These are phyloP conservation scores for Hirtodrosophila confusa DNA, from an alignment of 2,888 invertebrate species.

Conservation along the genomic window DNA sequence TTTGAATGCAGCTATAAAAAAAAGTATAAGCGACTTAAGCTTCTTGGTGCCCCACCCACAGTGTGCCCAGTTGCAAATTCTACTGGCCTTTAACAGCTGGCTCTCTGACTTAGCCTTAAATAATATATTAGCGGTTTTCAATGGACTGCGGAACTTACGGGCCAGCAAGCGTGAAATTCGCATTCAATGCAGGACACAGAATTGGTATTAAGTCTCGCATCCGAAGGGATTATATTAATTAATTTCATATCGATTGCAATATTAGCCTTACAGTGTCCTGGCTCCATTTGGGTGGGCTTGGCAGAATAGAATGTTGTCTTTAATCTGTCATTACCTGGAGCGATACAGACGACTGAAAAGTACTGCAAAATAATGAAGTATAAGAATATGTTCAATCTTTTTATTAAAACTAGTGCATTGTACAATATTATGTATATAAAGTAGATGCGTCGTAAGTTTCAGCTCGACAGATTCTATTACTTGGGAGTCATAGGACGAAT, in stretches of 20 bases:
- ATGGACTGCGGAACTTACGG: conserved; percentile 29
- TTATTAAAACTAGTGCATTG: no score
- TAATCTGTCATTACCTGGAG: no score
- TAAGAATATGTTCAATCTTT: no score
- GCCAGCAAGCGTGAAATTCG: conserved; percentile 47
- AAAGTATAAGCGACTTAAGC: background rate
- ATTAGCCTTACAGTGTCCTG: conserved; percentile 51
- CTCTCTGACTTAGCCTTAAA: conserved; percentile 38
- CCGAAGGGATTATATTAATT: conserved; percentile 68
- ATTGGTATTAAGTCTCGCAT: conserved; percentile 23
- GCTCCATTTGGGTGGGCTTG: conserved; percentile 29
- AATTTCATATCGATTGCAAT: conserved; percentile 65
- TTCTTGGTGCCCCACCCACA: background rate
- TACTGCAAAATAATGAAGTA: no score
- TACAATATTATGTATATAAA: no score
- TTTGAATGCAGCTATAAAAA: conserved; percentile 2
- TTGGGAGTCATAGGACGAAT: no score
- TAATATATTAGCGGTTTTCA: conserved; percentile 55
- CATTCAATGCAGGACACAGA: conserved; percentile 34
- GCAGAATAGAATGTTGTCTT: conserved; percentile 23
- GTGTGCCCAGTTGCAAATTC: conserved; percentile 24
- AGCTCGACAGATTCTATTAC: no score
- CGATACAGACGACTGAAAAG: no score
- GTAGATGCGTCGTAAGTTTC: no score
- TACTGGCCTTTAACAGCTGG: conserved; percentile 59